phyloP scores from a whole-genome alignment of 2,113 vertebrate species.

The Eudorcas thomsonii region DNA sequence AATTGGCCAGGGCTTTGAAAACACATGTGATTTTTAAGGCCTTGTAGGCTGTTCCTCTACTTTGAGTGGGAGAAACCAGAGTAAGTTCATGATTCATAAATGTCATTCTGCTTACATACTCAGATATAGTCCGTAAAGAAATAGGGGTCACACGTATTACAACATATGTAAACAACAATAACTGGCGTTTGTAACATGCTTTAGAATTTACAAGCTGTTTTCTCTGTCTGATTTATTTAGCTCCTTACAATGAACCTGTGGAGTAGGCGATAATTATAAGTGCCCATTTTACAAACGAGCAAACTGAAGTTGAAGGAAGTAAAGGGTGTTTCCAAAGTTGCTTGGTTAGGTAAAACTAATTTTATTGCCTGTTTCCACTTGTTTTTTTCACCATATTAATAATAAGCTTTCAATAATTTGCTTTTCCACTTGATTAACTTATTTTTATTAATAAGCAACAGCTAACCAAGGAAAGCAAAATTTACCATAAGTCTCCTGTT shows the following conservation, averaged over 20 bases:
- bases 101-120: neutral
- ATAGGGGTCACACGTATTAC: neutral
- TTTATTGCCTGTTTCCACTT: neutral
- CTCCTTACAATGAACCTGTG: neutral
- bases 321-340: neutral
- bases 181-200: neutral
- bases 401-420: neutral
- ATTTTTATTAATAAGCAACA: neutral
- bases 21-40: neutral
- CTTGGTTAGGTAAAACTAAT: neutral
- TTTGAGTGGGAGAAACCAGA: neutral
- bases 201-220: neutral
- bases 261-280: neutral
- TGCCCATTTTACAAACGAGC: neutral
- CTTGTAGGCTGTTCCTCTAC: neutral
- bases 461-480: neutral
- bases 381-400: neutral
- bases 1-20: slow-evolving; percentile 37
- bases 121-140: neutral
- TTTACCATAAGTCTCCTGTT: neutral
- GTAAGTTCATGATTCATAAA: neutral
- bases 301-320: neutral
- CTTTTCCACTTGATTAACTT: neutral
- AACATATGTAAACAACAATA: neutral
- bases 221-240: neutral